Conservation (phyloP, 2,113 vertebrate species). For the Poecile atricapillus region DNA sequence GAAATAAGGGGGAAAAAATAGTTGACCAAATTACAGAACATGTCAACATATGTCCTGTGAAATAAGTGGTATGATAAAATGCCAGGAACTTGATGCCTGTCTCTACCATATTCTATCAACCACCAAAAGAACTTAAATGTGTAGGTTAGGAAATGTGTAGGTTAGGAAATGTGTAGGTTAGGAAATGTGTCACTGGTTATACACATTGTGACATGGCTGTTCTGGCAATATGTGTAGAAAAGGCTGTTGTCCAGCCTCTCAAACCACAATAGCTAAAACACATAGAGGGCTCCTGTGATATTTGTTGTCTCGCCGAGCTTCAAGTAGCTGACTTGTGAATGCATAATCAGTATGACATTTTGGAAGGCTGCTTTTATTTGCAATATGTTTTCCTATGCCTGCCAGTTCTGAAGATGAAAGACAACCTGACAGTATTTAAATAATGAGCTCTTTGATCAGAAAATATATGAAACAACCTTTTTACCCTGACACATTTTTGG, state of each 20-base stretch:
- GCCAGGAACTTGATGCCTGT: not conserved
- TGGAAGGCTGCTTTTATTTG: slow-evolving; percentile 41
- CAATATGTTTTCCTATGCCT: slow-evolving; percentile 3
- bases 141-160: not conserved
- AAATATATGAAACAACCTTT: not conserved
- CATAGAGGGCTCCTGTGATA: not conserved
- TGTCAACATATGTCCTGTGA: not conserved
- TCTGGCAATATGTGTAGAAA: not conserved
- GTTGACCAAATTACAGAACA: not conserved
- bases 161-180: not conserved
- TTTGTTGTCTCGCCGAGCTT: not conserved
- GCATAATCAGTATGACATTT: slow-evolving; percentile 12
- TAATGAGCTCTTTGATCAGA: slow-evolving; percentile 24
- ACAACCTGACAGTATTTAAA: slow-evolving; percentile 1
- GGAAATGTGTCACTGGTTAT: not conserved
- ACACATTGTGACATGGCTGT: not conserved
- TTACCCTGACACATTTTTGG: not conserved
- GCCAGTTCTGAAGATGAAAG: slow-evolving; percentile 32
- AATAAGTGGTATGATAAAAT: not conserved
- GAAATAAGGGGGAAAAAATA: not conserved
- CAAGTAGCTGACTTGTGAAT: slow-evolving; percentile 7
- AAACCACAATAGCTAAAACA: not conserved
- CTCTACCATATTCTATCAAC: not conserved
- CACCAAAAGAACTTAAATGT: not conserved
- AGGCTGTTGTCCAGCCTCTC: not conserved